A percentile compares a stretch with the other conserved stretches of the same genome.
phyloP scores from a whole-genome alignment of 2,888 invertebrate species.

The Anthophora plumipes region DNA sequence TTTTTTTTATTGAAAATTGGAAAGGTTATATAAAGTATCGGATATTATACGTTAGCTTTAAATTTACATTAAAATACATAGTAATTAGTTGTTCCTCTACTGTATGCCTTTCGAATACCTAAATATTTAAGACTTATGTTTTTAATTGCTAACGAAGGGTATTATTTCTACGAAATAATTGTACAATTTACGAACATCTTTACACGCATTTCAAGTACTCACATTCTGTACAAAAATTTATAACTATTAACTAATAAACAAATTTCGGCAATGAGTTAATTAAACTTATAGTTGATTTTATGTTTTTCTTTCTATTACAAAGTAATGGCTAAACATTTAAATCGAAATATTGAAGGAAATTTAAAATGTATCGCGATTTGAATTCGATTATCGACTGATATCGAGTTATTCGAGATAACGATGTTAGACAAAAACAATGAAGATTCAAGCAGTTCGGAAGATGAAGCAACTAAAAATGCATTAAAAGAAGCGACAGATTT shows the following conservation, averaged over 20 bases:
- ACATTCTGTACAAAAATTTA: constrained; percentile 58
- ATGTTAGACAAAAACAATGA: constrained; percentile 22
- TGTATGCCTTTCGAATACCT: constrained; percentile 31
- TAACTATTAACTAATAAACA: constrained; percentile 57
- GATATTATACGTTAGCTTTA: constrained; percentile 14
- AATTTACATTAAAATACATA: constrained; percentile 17
- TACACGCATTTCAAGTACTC: constrained; percentile 56
- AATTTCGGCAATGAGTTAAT: constrained; percentile 53
- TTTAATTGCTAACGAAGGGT: constrained; percentile 41
- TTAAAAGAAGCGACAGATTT: constrained; percentile 77
- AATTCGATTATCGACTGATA: constrained; percentile 30
- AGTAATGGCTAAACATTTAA: background rate
- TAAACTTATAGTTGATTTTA: constrained; percentile 27
- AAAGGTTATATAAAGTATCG: background rate
- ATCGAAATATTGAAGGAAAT: background rate
- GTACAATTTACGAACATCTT: constrained; percentile 56
- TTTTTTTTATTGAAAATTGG: background rate
- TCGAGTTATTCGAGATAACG: constrained; percentile 1
- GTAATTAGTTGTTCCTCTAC: constrained; percentile 15
- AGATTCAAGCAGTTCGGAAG: constrained; percentile 76
- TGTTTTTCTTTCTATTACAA: background rate
- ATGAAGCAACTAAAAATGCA: constrained; percentile 70
- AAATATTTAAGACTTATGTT: constrained; percentile 47
- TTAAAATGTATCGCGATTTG: background rate
- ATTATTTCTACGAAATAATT: constrained; percentile 51